Evolutionary conservation across 2,797 vertebrate species (phyloP).

Genomic region (Acanthornis magna): DNA sequence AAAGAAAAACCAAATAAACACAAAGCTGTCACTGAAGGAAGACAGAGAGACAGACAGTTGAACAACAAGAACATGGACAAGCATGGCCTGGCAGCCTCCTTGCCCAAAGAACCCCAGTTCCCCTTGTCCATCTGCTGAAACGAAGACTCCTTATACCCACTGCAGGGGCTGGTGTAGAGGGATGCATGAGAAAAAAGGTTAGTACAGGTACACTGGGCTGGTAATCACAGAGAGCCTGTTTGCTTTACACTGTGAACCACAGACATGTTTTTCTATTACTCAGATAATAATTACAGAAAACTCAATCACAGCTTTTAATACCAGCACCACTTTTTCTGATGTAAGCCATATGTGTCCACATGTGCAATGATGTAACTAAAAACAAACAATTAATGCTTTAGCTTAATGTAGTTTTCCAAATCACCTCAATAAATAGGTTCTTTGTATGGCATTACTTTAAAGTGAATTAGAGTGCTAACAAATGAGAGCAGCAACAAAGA

Average conservation of each 20-base stretch:
- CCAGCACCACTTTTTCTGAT: not conserved
- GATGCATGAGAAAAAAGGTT: constrained; percentile 26
- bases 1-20: constrained; percentile 17
- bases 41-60: not conserved
- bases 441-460: constrained; percentile 49
- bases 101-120: not conserved
- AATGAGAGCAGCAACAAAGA: constrained; percentile 26
- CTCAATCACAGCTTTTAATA: not conserved
- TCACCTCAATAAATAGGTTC: constrained; percentile 24
- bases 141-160: constrained; percentile 58
- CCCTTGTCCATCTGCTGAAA: constrained; percentile 32
- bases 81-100: constrained; percentile 1
- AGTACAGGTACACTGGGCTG: not conserved
- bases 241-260: not conserved
- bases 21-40: not conserved
- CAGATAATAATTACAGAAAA: not conserved
- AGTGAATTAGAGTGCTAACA: constrained; percentile 37
- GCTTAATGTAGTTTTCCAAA: constrained; percentile 32
- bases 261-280: not conserved
- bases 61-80: not conserved
- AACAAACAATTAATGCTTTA: constrained; percentile 45
- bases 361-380: not conserved
- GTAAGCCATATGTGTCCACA: not conserved
- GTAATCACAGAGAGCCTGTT: not conserved
- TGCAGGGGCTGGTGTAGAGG: constrained; percentile 55